Percentiles rank a stretch among this genome's conserved stretches.
Conservation (phyloP, 2,888 invertebrate genomes). For the Ennomos quercinarius region DNA sequence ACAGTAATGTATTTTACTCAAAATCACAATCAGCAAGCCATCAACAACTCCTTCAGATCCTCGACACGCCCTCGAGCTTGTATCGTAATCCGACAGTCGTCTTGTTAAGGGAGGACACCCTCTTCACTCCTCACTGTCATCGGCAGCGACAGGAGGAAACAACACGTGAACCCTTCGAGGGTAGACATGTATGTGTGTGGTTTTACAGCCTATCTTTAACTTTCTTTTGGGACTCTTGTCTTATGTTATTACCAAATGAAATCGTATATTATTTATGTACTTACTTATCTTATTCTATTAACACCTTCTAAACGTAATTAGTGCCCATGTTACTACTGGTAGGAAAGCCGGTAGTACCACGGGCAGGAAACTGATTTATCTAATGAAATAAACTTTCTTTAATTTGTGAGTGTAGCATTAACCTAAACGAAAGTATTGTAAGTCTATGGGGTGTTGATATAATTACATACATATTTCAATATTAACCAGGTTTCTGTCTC, state of each 20-base stretch:
- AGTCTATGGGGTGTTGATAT: no score
- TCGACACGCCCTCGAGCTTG: constrained; percentile 14
- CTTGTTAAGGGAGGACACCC: constrained; percentile 26
- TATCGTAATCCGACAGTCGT: constrained; percentile 31
- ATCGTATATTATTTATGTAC: not conserved
- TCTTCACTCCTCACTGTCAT: constrained; percentile 12
- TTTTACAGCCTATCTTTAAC: no score
- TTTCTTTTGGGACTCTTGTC: not conserved
- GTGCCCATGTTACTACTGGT: no score
- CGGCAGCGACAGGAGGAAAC: constrained; percentile 11
- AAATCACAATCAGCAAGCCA: not conserved
- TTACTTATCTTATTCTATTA: not conserved
- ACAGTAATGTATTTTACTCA: no score
- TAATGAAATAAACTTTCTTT: no score
- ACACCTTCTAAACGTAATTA: no score
- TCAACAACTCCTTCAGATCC: not conserved
- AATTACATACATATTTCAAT: no score
- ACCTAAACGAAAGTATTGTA: no score
- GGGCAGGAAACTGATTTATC: no score
- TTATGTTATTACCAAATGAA: not conserved
- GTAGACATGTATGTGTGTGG: not conserved
- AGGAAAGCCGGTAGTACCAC: no score
- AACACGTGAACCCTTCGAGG: not conserved
- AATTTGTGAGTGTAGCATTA: no score
- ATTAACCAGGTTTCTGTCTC: no score